Evolutionary conservation across 2,797 vertebrate species (phyloP).

Genomic region (Cercopithecus neglectus): DNA sequence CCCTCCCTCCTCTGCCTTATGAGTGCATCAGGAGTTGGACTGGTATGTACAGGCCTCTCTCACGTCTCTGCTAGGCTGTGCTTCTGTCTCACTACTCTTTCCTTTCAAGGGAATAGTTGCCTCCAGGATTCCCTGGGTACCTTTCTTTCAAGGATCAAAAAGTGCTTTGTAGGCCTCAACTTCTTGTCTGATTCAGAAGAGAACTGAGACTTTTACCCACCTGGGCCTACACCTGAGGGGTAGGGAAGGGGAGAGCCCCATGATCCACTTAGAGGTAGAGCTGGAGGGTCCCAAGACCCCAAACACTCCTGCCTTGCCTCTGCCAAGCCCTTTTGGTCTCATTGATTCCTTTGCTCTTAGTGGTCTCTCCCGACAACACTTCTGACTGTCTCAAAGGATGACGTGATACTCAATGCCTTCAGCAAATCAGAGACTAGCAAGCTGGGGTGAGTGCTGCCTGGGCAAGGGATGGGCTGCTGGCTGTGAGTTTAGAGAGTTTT

Average conservation of each 20-base stretch:
- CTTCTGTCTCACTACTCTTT: neutral
- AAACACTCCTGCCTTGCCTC: neutral
- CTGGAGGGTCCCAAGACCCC: neutral
- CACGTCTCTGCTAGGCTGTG: neutral
- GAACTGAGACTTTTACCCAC: neutral
- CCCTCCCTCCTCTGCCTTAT: neutral
- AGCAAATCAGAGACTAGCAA: constrained; percentile 74
- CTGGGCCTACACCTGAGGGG: neutral
- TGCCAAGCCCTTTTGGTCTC: neutral
- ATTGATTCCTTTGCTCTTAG: constrained; percentile 70
- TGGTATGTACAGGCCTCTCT: neutral
- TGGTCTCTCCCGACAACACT: constrained; percentile 81
- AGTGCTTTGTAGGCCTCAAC: neutral
- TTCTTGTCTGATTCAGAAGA: constrained; percentile 24
- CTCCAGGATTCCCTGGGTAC: neutral
- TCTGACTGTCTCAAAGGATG: constrained; percentile 73
- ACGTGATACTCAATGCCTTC: constrained; percentile 58
- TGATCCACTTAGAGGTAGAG: neutral
- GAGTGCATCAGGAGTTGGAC: neutral
- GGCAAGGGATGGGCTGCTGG: neutral
- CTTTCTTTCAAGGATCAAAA: constrained; percentile 21
- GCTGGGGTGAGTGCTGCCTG: constrained; percentile 78
- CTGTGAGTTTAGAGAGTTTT: neutral
- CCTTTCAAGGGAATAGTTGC: neutral
- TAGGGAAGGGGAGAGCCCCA: neutral